Evolutionary conservation across 2,888 invertebrate species (phyloP).

Genomic region (Bombylius major): DNA sequence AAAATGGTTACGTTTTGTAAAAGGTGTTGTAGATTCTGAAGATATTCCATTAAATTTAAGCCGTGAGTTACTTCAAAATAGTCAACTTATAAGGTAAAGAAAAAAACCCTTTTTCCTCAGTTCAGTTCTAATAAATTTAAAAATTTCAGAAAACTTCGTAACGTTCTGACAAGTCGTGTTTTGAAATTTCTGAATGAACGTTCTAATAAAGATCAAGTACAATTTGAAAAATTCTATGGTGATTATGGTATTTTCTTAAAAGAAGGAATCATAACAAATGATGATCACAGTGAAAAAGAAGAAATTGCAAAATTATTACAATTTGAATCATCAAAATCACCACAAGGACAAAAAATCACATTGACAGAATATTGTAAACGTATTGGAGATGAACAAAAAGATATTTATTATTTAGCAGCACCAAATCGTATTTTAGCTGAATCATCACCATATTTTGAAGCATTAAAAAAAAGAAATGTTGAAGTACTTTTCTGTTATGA

Average conservation of each 20-base stretch:
- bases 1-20: conserved; percentile 89
- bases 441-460: conserved; percentile 90
- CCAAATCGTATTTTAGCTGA: conserved; percentile 90
- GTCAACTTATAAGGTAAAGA: conserved; percentile 60
- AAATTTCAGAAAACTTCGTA: conserved; percentile 55
- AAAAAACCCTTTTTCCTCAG: background rate
- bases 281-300: conserved; percentile 73
- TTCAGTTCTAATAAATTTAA: background rate
- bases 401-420: conserved; percentile 85
- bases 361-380: conserved; percentile 68
- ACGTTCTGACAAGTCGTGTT: conserved; percentile 70
- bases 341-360: conserved; percentile 57
- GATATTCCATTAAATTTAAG: conserved; percentile 96
- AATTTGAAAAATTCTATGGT: conserved; percentile 75
- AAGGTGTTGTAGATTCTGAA: conserved; percentile 97
- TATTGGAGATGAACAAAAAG: conserved; percentile 67
- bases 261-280: conserved; percentile 84
- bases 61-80: conserved; percentile 89
- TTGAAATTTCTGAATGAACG: conserved; percentile 76
- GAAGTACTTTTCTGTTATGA: conserved; percentile 95
- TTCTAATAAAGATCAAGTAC: conserved; percentile 67
- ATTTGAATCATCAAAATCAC: conserved; percentile 79
- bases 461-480: conserved; percentile 70
- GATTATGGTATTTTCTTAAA: conserved; percentile 90
- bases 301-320: conserved; percentile 78